Percentiles rank a stretch among this genome's conserved stretches.
Evolutionary conservation across 2,113 vertebrate genomes (phyloP).

Genomic region (Sarotherodon lohbergeri): DNA sequence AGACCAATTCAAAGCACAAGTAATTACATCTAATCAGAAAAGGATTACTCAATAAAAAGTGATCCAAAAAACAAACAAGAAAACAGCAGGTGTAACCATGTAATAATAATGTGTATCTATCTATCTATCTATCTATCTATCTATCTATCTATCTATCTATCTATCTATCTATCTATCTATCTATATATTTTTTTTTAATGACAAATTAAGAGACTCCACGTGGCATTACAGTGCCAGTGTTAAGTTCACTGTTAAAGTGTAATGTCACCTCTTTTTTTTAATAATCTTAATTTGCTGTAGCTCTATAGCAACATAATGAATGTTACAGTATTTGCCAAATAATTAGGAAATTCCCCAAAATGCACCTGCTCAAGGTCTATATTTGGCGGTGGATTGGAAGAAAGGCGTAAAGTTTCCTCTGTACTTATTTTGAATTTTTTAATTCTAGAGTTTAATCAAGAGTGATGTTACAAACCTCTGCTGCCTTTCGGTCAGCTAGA

Average conservation of each 20-base stretch:
- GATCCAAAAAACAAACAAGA: background rate
- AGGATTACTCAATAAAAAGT: background rate
- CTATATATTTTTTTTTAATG: too few species aligned
- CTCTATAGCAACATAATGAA: background rate
- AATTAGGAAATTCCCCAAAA: background rate
- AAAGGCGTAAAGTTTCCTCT: background rate
- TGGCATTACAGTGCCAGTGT: background rate
- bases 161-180: background rate
- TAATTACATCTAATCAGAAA: background rate
- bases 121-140: rapidly evolving
- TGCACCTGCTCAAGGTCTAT: background rate
- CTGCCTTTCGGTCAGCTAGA: background rate
- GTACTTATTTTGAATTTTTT: background rate
- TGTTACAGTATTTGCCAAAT: background rate
- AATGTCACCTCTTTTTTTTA: background rate
- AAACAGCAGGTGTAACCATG: background rate
- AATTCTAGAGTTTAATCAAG: background rate
- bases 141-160: rapidly evolving
- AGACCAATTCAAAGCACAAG: background rate
- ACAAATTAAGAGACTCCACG: too few species aligned
- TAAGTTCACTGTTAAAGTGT: background rate
- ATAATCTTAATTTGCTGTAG: background rate
- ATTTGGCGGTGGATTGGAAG: background rate
- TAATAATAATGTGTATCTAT: background rate
- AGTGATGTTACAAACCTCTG: background rate